These are phyloP conservation scores for Neotragus pygmaeus DNA, from an alignment of 2,113 vertebrate species.

Conservation along the genomic window DNA sequence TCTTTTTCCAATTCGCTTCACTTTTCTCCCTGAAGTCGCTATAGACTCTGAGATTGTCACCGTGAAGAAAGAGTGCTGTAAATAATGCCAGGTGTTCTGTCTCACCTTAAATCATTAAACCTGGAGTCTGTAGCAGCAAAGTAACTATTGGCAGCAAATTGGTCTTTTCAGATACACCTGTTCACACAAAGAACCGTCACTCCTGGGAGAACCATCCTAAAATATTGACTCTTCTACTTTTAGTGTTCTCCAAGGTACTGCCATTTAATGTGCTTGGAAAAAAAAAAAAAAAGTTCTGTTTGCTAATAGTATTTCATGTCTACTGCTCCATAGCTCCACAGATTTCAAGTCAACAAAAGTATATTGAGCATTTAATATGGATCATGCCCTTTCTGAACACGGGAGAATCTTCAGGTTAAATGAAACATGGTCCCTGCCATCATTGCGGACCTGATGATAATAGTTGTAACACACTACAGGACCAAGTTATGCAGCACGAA, in stretches of 20 bases:
- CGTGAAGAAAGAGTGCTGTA: conserved; percentile 17
- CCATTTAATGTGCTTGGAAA: conserved; percentile 42
- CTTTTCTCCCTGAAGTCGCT: conserved; percentile 11
- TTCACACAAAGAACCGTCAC: conserved; percentile 41
- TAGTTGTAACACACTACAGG: background rate
- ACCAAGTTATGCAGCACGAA: background rate
- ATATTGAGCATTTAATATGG: background rate
- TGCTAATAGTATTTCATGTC: conserved; percentile 29
- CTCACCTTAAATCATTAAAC: conserved; percentile 52
- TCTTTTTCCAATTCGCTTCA: background rate
- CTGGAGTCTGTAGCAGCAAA: background rate
- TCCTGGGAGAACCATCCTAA: conserved; percentile 52
- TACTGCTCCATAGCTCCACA: background rate
- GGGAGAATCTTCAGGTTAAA: background rate
- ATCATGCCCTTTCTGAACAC: background rate
- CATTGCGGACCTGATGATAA: background rate
- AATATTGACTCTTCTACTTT: conserved; percentile 69
- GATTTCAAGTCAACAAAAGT: conserved; percentile 48
- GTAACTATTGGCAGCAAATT: conserved; percentile 58
- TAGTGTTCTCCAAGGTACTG: conserved; percentile 56
- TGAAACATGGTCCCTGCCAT: background rate
- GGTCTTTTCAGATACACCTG: conserved; percentile 65
- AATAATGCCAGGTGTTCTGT: conserved; percentile 56
- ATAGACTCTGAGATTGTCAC: background rate
- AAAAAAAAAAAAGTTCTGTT: conserved; percentile 10